Conservation (phyloP, 2,888 invertebrate genomes). For the Hirtodrosophila confusa region DNA sequence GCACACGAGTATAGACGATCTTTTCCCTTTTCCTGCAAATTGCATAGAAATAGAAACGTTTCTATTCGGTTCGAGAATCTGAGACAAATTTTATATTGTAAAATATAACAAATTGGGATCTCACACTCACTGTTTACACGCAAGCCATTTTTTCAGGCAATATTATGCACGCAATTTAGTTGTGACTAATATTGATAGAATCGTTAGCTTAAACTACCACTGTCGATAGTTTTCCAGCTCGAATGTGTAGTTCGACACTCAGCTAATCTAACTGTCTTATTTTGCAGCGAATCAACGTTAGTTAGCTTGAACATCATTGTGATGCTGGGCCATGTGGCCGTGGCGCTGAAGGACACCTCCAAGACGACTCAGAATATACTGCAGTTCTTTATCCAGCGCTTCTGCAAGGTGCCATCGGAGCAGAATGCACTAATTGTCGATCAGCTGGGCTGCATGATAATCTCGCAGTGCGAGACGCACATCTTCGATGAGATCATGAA, state of each 20-base stretch:
- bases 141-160: too few species aligned
- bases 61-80: too few species aligned
- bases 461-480: conserved; percentile 93
- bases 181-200: too few species aligned
- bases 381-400: conserved; percentile 97
- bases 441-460: conserved; percentile 98
- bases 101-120: too few species aligned
- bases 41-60: too few species aligned
- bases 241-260: not conserved
- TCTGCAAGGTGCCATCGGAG: conserved; percentile 96
- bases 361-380: conserved; percentile 97
- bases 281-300: conserved; percentile 92
- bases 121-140: too few species aligned
- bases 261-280: not conserved
- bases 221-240: too few species aligned
- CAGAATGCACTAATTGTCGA: conserved; percentile 98
- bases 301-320: conserved; percentile 98
- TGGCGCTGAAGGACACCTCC: conserved; percentile 95
- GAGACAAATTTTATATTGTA: too few species aligned
- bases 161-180: too few species aligned
- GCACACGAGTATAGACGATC: too few species aligned
- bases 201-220: too few species aligned
- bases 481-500: conserved; percentile 98
- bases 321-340: conserved; percentile 98
- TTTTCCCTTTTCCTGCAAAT: too few species aligned